Evolutionary conservation across 1,140 invertebrate species (phyloP), one percentile per base, ranked within the genome.

Genomic region (Maconellicoccus hirsutus): DNA sequence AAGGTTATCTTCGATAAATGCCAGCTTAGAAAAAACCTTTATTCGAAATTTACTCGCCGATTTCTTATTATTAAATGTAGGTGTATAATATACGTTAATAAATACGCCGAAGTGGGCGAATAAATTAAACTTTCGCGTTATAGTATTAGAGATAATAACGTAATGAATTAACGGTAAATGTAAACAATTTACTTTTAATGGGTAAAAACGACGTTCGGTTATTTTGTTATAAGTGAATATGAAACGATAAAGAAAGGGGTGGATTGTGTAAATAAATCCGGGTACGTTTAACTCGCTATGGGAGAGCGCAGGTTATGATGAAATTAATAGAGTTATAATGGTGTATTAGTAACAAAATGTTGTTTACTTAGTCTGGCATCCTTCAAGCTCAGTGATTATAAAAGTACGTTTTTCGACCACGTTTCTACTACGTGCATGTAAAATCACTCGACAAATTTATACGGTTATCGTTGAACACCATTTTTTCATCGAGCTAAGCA

Each of bases 251-350:
- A 66, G 61, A 66, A 66, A 66, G 22, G 61, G 61, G 61, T 26
- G 61, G 61, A 16, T 23, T 66, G 25, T 66, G 61, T 66, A 66
- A 66, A 66, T 66, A 66, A 66, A 66, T 66, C 25, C 61, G 61
- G 61, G 61, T 66, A 66, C 61, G 61, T 66, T 66, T 26, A 66
- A 66, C 61, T 66, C 61, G 21, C 61, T 16, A 25, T 26, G 61
- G 61, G 21, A 25, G 61, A 66, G 61, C 61, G 61, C 25, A 66
- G 61, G 61, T 66, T 66, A 26, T 66, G 61, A 66, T 66, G 25
- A 66, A 66, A 66, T 66, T 66, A 66, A 66, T 66, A 66, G 61
- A 66, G 61, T 66, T 66, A 66, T 66, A 66, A 66, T 66, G 61
- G 61, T 66, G 61, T 25, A 66, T 66, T 66, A 66, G 61, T 66